A percentile compares a stretch with the other conserved stretches of the same genome.
Conservation (phyloP, 2,888 invertebrate genomes). For the Neocrepidodera transversa region DNA sequence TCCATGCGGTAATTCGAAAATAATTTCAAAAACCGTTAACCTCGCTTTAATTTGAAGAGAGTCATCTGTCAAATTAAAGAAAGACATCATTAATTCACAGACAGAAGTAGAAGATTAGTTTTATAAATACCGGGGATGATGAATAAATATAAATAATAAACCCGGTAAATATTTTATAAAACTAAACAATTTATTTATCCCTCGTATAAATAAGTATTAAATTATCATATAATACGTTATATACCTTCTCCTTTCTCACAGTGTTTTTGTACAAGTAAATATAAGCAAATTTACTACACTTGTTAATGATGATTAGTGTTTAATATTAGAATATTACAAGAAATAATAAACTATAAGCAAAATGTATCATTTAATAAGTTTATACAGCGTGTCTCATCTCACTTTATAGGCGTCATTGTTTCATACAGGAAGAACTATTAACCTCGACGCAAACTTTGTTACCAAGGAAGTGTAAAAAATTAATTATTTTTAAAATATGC, state of each 20-base stretch:
- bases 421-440: too few relatives aligned
- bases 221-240: neutral
- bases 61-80: slow-evolving; percentile 12
- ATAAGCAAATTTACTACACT: slow-evolving; percentile 38
- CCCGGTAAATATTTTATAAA: neutral
- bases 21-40: slow-evolving; percentile 9
- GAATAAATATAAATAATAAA: neutral
- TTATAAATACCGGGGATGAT: neutral
- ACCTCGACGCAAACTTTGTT: too few relatives aligned
- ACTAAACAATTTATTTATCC: neutral
- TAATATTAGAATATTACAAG: too few relatives aligned
- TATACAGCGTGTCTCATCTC: too few relatives aligned
- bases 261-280: slow-evolving; percentile 15
- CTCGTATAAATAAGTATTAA: neutral
- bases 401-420: too few relatives aligned
- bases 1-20: slow-evolving; percentile 5
- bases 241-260: slow-evolving; percentile 23
- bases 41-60: slow-evolving; percentile 6
- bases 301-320: slow-evolving; percentile 37
- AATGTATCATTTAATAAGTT: too few relatives aligned
- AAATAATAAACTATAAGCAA: too few relatives aligned
- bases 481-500: slow-evolving; percentile 21
- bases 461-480: slow-evolving; percentile 20
- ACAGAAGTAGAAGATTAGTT: neutral
- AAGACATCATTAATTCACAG: slow-evolving; percentile 11